phyloP scores from a whole-genome alignment of 2,113 vertebrate genomes.

The Calonectris borealis region DNA sequence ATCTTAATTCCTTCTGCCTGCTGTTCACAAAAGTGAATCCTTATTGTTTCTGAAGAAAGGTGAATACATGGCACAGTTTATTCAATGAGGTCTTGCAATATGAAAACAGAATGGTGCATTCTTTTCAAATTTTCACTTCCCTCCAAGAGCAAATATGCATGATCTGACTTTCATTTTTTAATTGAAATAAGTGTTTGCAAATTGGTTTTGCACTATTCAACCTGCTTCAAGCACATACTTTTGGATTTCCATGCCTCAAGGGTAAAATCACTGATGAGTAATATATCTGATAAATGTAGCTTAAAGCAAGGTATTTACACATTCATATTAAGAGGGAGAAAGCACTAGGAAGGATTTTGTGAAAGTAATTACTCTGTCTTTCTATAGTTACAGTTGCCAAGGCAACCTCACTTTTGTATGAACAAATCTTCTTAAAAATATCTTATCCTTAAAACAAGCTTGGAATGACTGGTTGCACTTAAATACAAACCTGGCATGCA shows the following conservation, averaged over 20 bases:
- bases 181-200: background rate
- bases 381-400: conserved; percentile 49
- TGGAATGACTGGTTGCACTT: background rate
- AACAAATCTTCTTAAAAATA: conserved; percentile 24
- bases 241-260: background rate
- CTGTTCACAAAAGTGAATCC: background rate
- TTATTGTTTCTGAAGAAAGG: background rate
- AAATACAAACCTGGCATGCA: background rate
- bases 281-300: background rate
- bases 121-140: background rate
- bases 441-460: conserved; percentile 25
- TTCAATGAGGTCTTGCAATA: background rate
- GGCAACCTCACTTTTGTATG: conserved; percentile 48
- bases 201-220: background rate
- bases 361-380: conserved; percentile 41
- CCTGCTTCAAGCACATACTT: background rate
- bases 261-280: background rate
- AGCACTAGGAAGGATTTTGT: conserved; percentile 40
- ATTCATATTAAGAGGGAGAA: background rate
- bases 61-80: background rate
- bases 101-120: background rate
- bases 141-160: background rate
- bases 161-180: background rate
- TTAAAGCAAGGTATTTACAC: background rate
- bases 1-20: background rate